Conservation (phyloP, 2,888 invertebrate genomes). For the Melangyna quadrimaculata region DNA sequence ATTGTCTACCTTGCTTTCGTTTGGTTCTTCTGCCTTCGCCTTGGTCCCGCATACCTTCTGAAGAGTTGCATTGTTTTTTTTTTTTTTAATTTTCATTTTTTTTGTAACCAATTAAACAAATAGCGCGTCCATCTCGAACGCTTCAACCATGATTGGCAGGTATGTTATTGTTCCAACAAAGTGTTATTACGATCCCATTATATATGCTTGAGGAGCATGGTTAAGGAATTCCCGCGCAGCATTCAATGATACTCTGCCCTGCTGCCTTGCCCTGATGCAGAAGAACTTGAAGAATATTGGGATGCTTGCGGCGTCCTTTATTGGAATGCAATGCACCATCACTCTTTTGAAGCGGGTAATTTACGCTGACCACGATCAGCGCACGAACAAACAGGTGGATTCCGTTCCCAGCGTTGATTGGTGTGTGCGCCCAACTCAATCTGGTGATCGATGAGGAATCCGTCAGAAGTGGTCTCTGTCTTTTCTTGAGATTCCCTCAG, state of each 20-base stretch:
- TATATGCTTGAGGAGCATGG: slow-evolving; percentile 69
- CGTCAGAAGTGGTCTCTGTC: slow-evolving; percentile 59
- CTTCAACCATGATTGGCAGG: slow-evolving; percentile 70
- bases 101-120: slow-evolving; percentile 69
- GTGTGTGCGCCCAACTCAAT: slow-evolving; percentile 43
- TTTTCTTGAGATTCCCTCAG: slow-evolving; percentile 11
- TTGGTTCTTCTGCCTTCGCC: background rate
- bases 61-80: background rate
- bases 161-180: slow-evolving; percentile 72
- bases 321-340: slow-evolving; percentile 66
- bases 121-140: slow-evolving; percentile 71
- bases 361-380: slow-evolving; percentile 71
- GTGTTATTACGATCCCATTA: slow-evolving; percentile 72
- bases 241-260: background rate
- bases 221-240: slow-evolving; percentile 63
- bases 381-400: slow-evolving; percentile 70
- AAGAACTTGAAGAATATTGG: slow-evolving; percentile 49
- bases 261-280: background rate
- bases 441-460: slow-evolving; percentile 71
- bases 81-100: slow-evolving; percentile 17
- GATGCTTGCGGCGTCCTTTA: slow-evolving; percentile 71
- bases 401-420: slow-evolving; percentile 69
- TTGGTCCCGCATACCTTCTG: slow-evolving; percentile 33
- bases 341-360: slow-evolving; percentile 45
- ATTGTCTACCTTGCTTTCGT: slow-evolving; percentile 18